These are phyloP conservation scores for Stichopus horrens DNA, from an alignment of 53 echinoderm and acorn worm species.

Conservation along the genomic window DNA sequence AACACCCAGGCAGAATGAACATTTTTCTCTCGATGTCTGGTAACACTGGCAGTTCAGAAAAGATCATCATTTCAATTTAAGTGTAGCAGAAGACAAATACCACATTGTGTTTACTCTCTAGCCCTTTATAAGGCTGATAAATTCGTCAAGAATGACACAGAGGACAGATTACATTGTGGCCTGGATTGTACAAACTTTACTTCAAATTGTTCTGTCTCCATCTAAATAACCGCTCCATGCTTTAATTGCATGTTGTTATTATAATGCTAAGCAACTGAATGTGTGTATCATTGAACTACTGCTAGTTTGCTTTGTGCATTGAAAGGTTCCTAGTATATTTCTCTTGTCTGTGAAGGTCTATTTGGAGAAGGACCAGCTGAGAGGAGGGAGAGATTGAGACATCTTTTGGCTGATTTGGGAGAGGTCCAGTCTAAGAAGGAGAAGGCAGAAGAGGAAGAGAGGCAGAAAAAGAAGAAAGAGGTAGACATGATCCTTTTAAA, in stretches of 20 bases:
- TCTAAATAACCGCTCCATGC: neutral
- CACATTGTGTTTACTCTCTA: too few relatives aligned
- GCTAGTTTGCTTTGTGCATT: neutral
- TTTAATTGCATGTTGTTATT: neutral
- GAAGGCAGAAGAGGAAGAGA: slow-evolving; percentile 61
- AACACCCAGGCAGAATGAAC: too few relatives aligned
- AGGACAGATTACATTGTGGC: too few relatives aligned
- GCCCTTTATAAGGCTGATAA: too few relatives aligned
- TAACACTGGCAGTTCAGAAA: too few relatives aligned
- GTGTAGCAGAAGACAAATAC: too few relatives aligned
- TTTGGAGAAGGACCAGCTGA: slow-evolving; percentile 98
- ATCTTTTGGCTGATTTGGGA: slow-evolving; percentile 78
- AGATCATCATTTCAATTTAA: too few relatives aligned
- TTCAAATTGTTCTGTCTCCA: too few relatives aligned
- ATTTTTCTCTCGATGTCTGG: too few relatives aligned
- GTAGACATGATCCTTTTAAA: neutral
- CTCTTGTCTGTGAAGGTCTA: slow-evolving; percentile 54
- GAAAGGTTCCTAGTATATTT: neutral
- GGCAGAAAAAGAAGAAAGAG: slow-evolving; percentile 67
- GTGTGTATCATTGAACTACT: neutral
- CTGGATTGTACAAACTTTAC: too few relatives aligned
- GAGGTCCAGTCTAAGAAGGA: slow-evolving; percentile 66
- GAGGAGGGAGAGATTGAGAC: slow-evolving; percentile 83
- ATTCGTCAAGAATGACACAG: too few relatives aligned
- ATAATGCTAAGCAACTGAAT: neutral